These are phyloP conservation scores for Sebastes umbrosus DNA, from an alignment of 2,797 vertebrate genomes.

Conservation along the genomic window DNA sequence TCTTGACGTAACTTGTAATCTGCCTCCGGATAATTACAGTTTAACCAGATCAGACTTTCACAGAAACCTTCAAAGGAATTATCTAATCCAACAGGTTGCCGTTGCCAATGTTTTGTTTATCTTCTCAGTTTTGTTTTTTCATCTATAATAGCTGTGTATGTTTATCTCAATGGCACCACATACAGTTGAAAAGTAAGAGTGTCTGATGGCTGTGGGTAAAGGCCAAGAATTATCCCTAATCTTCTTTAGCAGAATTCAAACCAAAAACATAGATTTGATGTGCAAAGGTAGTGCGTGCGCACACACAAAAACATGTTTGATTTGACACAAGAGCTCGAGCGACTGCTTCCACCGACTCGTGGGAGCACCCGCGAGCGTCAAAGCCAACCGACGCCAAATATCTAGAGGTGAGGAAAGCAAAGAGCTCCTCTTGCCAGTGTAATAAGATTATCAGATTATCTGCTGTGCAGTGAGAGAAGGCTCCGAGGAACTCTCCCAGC, in stretches of 20 bases:
- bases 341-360: neutral
- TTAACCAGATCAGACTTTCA: neutral
- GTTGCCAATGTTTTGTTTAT: neutral
- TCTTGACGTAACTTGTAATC: neutral
- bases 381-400: neutral
- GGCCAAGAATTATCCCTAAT: conserved; percentile 13
- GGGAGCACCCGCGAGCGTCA: neutral
- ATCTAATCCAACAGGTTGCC: neutral
- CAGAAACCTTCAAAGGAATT: neutral
- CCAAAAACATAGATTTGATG: conserved; percentile 8
- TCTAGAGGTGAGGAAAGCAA: conserved; percentile 36
- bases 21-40: fast-evolving
- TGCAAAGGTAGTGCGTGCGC: neutral
- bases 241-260: conserved; percentile 14
- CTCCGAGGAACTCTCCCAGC: conserved; percentile 31
- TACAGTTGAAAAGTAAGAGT: conserved; percentile 21
- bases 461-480: conserved; percentile 23
- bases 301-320: neutral
- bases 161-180: neutral
- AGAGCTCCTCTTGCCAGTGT: conserved; percentile 39
- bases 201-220: conserved; percentile 50
- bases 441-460: conserved; percentile 75
- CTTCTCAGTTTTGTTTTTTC: no score
- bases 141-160: neutral
- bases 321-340: neutral